Evolutionary conservation across 2,797 vertebrate species (phyloP), one percentile per base, ranked within the genome.

Genomic region (Hylomyscus alleni): DNA sequence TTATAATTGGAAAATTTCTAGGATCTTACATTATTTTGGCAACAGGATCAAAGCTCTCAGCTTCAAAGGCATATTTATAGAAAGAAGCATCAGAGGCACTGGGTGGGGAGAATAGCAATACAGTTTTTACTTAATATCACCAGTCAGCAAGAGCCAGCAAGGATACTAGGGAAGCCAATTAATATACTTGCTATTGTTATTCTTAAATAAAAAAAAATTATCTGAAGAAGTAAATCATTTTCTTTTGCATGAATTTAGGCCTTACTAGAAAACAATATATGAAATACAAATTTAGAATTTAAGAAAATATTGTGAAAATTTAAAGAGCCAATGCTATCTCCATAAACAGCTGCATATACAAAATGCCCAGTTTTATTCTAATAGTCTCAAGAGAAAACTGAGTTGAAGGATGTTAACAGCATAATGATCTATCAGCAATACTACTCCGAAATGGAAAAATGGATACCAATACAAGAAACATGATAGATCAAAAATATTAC

Each of bases 1-100:
- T 97, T 97, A 97, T 95, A 97, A 96, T 97, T 95, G 96, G 96
- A 96, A 97, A 97, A 94, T 95, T 95, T 97, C 89, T 85, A 97
- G 88, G 86, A 92, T 96, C 95, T 83, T 81, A 94, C 91, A 89
- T 97, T 97, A 96, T 96, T 95, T 96, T 97, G 93, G 97, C 95
- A 97, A 97, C 73, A 95, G 75, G 94, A 97, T 98, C 96, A 97
- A 96, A 97, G 91, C 88, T 92, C 91, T 97, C 90, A 67, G 82
- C 97, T 97, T 97, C 96, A 95, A 82, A 78, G 73, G 95, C 91
- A 58, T 97, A 97, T 97, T 97, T 97, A 97, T 96, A 95, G 97
- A 97, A 97, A 95, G 94, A 78, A 96, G 93, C 88, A 97, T 92
- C 84, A 96, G 3, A 89, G 84, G 91, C 87, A 95, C 4, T 75